Base-by-base conservation (phyloP, 1,140 invertebrate species). In the Lasioglossum baleicum region DNA sequence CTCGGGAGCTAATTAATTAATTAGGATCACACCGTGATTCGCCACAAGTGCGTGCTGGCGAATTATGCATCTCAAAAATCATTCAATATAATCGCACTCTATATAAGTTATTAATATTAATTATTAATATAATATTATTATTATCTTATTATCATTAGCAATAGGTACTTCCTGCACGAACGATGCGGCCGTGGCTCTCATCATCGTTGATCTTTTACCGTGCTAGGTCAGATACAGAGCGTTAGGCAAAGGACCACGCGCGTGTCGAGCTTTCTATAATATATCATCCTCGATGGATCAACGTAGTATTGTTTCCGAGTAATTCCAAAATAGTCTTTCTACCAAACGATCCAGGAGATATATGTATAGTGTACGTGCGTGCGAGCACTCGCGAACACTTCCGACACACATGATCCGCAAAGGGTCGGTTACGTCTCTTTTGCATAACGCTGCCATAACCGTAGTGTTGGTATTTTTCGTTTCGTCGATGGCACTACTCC, bases 111-210 rank as follows among this genome's bases (percentile, higher is more conserved):
- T 78, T 85, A 83, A 83, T 79, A 82, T 84, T 78, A 84, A 75
- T 51, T 70, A 67, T 77, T 66, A 75, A 61, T 22, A 75, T 22
- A 75, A 35, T 42, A 86, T 77, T 77, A 85, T 81, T 78, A 83
- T 87, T 82, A 80, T 44, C 75, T 85, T 76, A 61, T 84, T 84
- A 85, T 85, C 78, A 83, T 84, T 81, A 80, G 65, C 81, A 79
- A 85, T 87, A 87, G 86, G 86, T 87, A 87, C 86, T 87, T 87
- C 86, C 84, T 87, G 84, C 72, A 84, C 78, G 68, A 83, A 86
- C 76, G 81, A 86, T 75, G 68, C 35, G 64, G 74, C 68, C 35
- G 74, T 83, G 65, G 22, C 65, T 78, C 58, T 77, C 69, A 83
- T 83, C 84, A 66, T 74, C 65, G 75, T 70, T 7, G 51, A 20